phyloP scores from a whole-genome alignment of 2,888 invertebrate genomes.

The Candidula unifasciata region DNA sequence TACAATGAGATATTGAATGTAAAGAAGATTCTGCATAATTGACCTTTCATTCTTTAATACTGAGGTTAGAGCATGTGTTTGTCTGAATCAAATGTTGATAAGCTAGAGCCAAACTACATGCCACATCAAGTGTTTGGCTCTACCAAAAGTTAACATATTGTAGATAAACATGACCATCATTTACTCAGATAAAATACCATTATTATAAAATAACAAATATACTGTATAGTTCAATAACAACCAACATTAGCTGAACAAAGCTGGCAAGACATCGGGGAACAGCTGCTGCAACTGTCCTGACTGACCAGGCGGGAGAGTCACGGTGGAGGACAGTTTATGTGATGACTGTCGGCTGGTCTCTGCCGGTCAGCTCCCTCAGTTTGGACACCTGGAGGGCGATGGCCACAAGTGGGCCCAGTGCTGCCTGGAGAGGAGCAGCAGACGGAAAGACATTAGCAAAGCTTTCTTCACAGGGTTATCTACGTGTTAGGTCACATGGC shows the following conservation, averaged over 20 bases:
- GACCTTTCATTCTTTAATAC: too few species aligned
- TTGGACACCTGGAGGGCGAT: conserved; percentile 91
- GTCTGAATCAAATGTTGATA: too few species aligned
- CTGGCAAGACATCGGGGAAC: not conserved
- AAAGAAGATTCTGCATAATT: too few species aligned
- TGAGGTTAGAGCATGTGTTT: too few species aligned
- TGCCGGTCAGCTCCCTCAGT: conserved; percentile 89
- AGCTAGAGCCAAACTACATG: too few species aligned
- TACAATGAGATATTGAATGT: too few species aligned
- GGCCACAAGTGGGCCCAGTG: conserved; percentile 91
- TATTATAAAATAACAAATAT: too few species aligned
- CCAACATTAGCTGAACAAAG: not conserved
- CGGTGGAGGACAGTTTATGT: conserved; percentile 80
- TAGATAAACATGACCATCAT: too few species aligned
- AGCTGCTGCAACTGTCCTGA: too few species aligned
- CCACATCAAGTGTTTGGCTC: too few species aligned
- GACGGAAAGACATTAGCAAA: not conserved
- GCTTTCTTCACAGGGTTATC: not conserved
- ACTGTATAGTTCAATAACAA: not conserved
- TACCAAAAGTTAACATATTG: too few species aligned
- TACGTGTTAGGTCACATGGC: not conserved
- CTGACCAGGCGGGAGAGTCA: not conserved
- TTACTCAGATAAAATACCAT: too few species aligned
- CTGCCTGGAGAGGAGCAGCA: conserved; percentile 78
- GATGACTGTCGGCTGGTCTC: conserved; percentile 95